Base-by-base conservation (phyloP, 2,888 invertebrate genomes). In the Orthonevra nobilis region DNA sequence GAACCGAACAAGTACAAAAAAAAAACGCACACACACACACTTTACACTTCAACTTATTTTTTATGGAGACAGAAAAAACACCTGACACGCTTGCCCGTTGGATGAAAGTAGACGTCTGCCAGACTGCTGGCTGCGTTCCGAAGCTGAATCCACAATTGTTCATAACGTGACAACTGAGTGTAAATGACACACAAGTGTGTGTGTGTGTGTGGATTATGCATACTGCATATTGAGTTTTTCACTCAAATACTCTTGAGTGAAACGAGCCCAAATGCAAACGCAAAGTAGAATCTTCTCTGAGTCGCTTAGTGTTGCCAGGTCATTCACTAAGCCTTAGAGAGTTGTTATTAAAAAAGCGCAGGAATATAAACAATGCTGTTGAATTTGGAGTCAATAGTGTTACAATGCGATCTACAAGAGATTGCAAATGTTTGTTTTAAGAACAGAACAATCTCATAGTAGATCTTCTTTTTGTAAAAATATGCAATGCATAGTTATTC, bases 91-190 rank as follows among this genome's bases (percentile, higher is more conserved):
- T 72, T 32, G 56, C 79, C 40, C 60, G 66, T 61, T 61, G 66
- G 28, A 61, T 10, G 66, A 54, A 48, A 50, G 79, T 44, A 79
- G 73, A 79, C 79, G 73, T 79, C 73, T 79, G 79, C 66, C 36
- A 79, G 79, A 79, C 72, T 66, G 40, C 73, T 73, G 72, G 79
- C 79, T 46, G 9, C 17, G 56, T 72, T 79, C 66, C 79, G 60
- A 79, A 73, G 54, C 48, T 54, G 36, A 61, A 73, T 38, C 34
- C 61, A 60, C n/a, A n/a, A 54, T 72, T 60, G 58, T 54, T 69
- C 63, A 17, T 30, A 15, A 44, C 44, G 26, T 42, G 30, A 46
- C 28, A 36, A 46, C n/a, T 46, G 20, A 40, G 30, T 38, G 3
- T 17, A 26, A n/a, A n/a, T n/a, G n/a, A n/a, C 10, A 10, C n/a